These are phyloP conservation scores for Acanthosepion esculentum DNA, from an alignment of 2,888 invertebrate species.

Conservation along the genomic window DNA sequence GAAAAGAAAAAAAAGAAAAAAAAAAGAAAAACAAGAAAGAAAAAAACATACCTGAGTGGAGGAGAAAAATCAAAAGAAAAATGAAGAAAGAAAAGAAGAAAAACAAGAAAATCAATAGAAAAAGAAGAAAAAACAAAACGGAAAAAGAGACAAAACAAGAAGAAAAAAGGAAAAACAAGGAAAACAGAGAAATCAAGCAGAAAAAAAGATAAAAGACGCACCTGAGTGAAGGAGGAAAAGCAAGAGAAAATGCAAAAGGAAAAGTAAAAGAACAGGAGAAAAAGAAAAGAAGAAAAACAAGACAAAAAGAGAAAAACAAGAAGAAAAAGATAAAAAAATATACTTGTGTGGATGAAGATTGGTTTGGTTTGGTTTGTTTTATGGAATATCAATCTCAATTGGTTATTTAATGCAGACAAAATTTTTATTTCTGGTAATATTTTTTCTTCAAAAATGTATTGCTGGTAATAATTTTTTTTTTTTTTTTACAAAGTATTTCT, in stretches of 20 bases:
- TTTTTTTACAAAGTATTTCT: no score
- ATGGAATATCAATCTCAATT: no score
- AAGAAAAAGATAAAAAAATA: background rate
- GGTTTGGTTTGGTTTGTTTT: no score
- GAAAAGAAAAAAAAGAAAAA: no score
- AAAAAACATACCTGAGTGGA: background rate
- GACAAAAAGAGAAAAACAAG: background rate
- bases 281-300: background rate
- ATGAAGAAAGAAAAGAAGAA: background rate
- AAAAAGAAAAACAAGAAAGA: background rate
- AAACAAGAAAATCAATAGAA: background rate
- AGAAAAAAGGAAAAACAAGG: no score
- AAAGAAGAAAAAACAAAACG: background rate
- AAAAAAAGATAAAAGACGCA: background rate
- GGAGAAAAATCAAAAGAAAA: background rate
- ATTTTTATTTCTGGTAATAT: no score
- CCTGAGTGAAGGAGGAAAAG: no score
- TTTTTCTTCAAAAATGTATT: no score
- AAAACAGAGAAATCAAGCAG: background rate
- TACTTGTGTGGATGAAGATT: no score
- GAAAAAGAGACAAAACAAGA: no score
- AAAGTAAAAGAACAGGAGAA: background rate
- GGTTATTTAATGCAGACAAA: no score
- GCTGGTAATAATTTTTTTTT: no score
- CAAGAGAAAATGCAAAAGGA: background rate